Conservation (phyloP, 2,113 vertebrate genomes). For the Azemiops feae region DNA sequence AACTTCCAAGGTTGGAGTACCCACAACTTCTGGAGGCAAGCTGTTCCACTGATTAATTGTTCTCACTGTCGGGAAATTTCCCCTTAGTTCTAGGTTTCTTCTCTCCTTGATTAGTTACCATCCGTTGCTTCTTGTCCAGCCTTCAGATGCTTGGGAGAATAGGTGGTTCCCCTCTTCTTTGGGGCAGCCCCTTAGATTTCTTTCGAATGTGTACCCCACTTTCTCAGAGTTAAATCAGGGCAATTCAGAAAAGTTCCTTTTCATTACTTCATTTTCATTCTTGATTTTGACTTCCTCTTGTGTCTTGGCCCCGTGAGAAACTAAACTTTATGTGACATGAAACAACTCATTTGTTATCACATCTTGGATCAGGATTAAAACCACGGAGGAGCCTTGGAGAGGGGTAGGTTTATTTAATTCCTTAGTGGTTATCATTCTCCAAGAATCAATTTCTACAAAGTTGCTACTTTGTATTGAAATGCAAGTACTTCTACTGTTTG, state of each 20-base stretch:
- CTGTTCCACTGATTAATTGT: no score
- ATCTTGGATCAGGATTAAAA: not conserved
- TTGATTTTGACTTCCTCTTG: not conserved
- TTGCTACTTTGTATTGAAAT: not conserved
- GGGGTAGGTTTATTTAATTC: not conserved
- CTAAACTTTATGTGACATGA: not conserved
- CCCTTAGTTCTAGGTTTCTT: no score
- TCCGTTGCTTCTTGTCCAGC: no score
- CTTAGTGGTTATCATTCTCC: not conserved
- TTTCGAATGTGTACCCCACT: not conserved
- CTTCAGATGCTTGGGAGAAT: no score
- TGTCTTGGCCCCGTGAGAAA: not conserved
- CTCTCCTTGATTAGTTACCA: no score
- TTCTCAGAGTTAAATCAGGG: not conserved
- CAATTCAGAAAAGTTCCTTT: not conserved
- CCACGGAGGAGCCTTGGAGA: not conserved
- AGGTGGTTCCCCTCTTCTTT: no score
- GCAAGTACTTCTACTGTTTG: not conserved
- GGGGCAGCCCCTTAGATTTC: no score
- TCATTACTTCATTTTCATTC: no score
- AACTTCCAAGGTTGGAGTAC: not conserved
- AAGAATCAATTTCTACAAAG: not conserved
- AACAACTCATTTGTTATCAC: not conserved
- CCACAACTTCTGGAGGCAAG: not conserved
- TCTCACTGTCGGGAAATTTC: no score